Evolutionary conservation across 2,888 invertebrate genomes (phyloP).

Genomic region (Epistrophe grossulariae): DNA sequence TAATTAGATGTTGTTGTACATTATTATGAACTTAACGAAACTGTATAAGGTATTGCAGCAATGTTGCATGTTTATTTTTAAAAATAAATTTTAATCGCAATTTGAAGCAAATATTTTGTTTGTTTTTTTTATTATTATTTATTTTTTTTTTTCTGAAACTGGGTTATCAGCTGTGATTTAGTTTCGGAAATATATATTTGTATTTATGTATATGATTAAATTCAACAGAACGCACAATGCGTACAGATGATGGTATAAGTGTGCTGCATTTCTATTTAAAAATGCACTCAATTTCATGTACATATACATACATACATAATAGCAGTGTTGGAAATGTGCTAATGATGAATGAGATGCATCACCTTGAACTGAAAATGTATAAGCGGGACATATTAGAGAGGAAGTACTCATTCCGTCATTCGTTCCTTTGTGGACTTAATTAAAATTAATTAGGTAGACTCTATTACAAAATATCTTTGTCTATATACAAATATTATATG

Average conservation of each 20-base stretch:
- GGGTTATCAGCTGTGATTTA: conserved; percentile 64
- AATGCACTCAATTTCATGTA: conserved; percentile 30
- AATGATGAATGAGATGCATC: conserved; percentile 58
- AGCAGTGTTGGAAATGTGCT: conserved; percentile 46
- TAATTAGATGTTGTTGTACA: neutral
- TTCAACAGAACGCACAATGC: conserved; percentile 58
- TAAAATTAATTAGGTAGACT: conserved; percentile 62
- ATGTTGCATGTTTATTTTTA: conserved; percentile 16
- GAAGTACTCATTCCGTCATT: conserved; percentile 61
- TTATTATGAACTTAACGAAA: neutral
- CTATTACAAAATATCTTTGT: conserved; percentile 15
- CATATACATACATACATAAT: too few relatives aligned
- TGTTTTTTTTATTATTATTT: neutral
- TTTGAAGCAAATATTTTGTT: neutral
- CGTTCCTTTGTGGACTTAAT: conserved; percentile 52
- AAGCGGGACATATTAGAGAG: conserved; percentile 66
- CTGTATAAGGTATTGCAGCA: conserved; percentile 18
- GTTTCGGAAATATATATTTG: conserved; percentile 66
- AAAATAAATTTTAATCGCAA: conserved; percentile 18
- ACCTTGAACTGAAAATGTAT: conserved; percentile 71
- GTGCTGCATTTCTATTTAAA: conserved; percentile 38
- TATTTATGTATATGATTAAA: conserved; percentile 68
- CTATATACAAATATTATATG: neutral
- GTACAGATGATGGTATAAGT: conserved; percentile 50
- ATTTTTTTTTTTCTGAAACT: conserved; percentile 19